These are phyloP conservation scores for Leptinotarsa lineolata DNA, from an alignment of 1,140 invertebrate genomes.

Conservation along the genomic window DNA sequence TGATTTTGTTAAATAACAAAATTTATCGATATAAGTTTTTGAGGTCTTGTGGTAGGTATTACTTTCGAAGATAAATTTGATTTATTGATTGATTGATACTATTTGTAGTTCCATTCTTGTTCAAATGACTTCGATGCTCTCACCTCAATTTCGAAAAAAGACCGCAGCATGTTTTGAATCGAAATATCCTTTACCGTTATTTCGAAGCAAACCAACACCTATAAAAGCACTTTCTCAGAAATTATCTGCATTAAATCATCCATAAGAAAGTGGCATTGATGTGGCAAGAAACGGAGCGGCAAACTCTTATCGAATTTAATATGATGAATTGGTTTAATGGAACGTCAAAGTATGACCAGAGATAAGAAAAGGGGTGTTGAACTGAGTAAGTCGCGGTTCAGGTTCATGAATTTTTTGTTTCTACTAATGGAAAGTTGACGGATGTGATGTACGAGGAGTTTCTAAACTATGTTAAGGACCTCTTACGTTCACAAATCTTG, in stretches of 20 bases:
- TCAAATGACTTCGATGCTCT: no score
- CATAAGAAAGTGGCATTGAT: slow-evolving; percentile 16
- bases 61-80: no score
- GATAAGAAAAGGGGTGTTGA: slow-evolving; percentile 13
- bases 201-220: not conserved
- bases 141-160: no score
- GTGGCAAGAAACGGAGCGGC: not conserved
- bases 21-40: no score
- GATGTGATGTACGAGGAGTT: not conserved
- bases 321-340: slow-evolving; percentile 30
- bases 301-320: slow-evolving; percentile 27
- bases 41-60: no score
- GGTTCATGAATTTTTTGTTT: not conserved
- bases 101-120: no score
- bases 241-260: slow-evolving; percentile 9
- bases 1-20: no score
- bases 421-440: not conserved
- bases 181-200: no score
- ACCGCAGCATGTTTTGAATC: no score
- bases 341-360: slow-evolving; percentile 22
- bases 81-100: no score
- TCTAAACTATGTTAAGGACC: no score
- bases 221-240: slow-evolving; percentile 6
- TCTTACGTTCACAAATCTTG: no score
- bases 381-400: not conserved